These are phyloP conservation scores for Lithobates sylvaticus DNA, from an alignment of 2,797 vertebrate species.

Conservation along the genomic window DNA sequence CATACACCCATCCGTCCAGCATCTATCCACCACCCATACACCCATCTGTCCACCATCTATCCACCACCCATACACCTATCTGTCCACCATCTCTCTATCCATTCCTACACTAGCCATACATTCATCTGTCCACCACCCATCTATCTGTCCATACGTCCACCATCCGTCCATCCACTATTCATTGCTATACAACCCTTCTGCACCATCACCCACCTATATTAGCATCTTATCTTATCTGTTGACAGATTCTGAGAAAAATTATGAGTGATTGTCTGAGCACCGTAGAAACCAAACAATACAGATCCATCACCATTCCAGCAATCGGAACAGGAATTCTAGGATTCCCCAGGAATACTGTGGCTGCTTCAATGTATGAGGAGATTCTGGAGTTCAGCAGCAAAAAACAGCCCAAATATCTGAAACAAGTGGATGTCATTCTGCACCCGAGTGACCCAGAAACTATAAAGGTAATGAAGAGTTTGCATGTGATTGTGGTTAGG, in stretches of 20 bases:
- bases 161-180: no score
- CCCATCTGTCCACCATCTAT: no score
- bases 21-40: no score
- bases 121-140: no score
- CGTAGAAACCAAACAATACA: slow-evolving; percentile 79
- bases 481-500: background rate
- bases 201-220: no score
- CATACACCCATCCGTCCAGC: no score
- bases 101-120: no score
- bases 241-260: slow-evolving; percentile 73
- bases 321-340: slow-evolving; percentile 89
- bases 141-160: no score
- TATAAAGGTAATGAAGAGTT: background rate
- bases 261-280: slow-evolving; percentile 77
- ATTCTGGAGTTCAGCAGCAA: slow-evolving; percentile 75
- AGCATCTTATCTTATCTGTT: no score
- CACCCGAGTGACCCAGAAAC: slow-evolving; percentile 75
- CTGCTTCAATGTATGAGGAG: slow-evolving; percentile 77
- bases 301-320: slow-evolving; percentile 86
- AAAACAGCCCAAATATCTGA: slow-evolving; percentile 66
- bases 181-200: no score
- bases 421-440: slow-evolving; percentile 80
- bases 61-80: no score
- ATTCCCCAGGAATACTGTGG: slow-evolving; percentile 81
- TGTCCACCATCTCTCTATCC: no score